Evolutionary conservation across 2,888 invertebrate species (phyloP), one percentile per base, ranked within the genome.

Genomic region (Dusona sp.): DNA sequence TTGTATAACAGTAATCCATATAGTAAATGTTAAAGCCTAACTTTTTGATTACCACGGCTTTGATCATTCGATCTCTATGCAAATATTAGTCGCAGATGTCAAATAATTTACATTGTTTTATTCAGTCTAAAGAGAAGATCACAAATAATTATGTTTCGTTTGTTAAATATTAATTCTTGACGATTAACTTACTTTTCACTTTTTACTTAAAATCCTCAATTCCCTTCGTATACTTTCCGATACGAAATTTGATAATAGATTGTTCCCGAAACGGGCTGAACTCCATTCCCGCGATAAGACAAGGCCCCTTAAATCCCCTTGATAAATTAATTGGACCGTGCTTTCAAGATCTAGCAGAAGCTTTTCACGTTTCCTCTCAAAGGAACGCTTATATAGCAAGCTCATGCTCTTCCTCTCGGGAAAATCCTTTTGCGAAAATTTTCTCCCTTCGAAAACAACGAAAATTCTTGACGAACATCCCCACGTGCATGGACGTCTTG

Each of bases 311-410:
- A 68, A 61, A 68, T 67, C 19, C 38, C 67, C 67, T 57, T 65
- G 75, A 78, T 65, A 80, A 64, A 73, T 64, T 85, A 85, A 85
- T 85, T 85, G 72, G 77, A 81, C 19, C 42, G 73, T 73, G 67
- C 83, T 45, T 84, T 57, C 45, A 36, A 57, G 38, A 79, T 68
- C 38, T 74, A 19, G 42, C 33, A 19, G 45, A 9, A 45, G 65
- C 45, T 57, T 64, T 68, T 79, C 48, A 68, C 61, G 57, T 45
- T 78, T 73, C n/a, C 36, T 67, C 48, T 19, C 42, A 11, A 68
- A 9, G 16, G 7, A 19, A 6, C 22, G 57, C 74, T 45, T 13
- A 64, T 48, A 68, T 67, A 22, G 57, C 33, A 42, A 67, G 22
- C 75, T 45, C 33, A 72, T 51, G 57, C 61, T 25, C 48, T 45